These are phyloP conservation scores for Notamacropus eugenii DNA, from an alignment of 2,797 vertebrate species.

Conservation along the genomic window DNA sequence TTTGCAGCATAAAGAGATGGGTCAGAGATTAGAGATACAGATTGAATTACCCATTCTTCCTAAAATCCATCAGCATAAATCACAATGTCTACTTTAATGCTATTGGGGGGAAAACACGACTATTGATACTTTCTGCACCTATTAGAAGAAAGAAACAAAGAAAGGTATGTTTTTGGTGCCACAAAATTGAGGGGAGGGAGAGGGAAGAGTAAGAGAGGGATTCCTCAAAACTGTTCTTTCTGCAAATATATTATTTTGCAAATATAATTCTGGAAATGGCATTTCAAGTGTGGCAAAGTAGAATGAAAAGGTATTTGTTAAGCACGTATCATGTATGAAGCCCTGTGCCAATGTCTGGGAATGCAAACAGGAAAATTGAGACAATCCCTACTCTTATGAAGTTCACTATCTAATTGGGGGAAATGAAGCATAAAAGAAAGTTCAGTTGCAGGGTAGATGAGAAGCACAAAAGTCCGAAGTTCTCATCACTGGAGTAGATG, in stretches of 20 bases:
- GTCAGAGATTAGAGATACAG: background rate
- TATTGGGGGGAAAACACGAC: background rate
- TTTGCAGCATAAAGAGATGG: background rate
- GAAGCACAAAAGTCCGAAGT: background rate
- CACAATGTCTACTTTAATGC: conserved; percentile 9
- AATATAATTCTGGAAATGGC: background rate
- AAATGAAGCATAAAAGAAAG: background rate
- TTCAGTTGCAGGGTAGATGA: background rate
- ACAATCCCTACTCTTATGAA: background rate
- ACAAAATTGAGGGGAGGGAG: background rate
- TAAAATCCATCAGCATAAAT: background rate
- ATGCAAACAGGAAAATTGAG: background rate
- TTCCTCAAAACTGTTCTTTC: background rate
- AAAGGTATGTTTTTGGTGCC: background rate
- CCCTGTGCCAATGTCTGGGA: background rate
- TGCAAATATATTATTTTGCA: background rate
- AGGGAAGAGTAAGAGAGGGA: background rate
- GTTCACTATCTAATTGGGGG: background rate
- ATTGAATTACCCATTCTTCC: background rate
- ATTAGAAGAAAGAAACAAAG: background rate
- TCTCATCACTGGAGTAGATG: background rate
- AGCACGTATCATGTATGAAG: background rate
- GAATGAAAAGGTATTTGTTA: background rate
- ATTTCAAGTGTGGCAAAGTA: background rate
- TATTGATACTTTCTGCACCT: conserved; percentile 2